A percentile compares a stretch with the other conserved stretches of the same genome.
phyloP scores from a whole-genome alignment of 2,888 invertebrate genomes.

The Caenorhabditis angaria region DNA sequence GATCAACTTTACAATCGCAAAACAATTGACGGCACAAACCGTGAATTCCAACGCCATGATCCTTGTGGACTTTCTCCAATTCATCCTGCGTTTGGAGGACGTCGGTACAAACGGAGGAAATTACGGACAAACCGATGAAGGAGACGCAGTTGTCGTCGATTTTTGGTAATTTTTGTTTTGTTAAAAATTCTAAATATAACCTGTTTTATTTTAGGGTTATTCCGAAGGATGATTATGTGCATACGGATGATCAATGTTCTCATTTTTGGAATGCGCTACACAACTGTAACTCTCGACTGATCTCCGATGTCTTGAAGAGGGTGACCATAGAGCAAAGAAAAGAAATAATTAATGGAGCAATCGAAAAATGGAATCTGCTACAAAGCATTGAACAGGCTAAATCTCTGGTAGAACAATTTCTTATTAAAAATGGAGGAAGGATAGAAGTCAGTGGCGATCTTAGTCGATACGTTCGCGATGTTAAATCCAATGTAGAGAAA shows the following conservation, averaged over 20 bases:
- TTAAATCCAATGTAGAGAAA: slow-evolving; percentile 9
- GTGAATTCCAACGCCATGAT: slow-evolving; percentile 23
- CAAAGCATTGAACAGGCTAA: background rate
- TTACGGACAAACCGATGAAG: slow-evolving; percentile 15
- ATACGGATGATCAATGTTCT: background rate
- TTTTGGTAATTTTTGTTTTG: slow-evolving; percentile 24
- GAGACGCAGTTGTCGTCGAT: slow-evolving; percentile 13
- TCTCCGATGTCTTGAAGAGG: slow-evolving; percentile 7
- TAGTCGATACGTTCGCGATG: slow-evolving; percentile 2
- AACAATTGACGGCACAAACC: slow-evolving; percentile 22
- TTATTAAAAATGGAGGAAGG: background rate
- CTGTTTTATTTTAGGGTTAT: slow-evolving; percentile 16
- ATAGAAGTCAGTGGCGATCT: background rate
- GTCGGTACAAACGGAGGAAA: slow-evolving; percentile 28
- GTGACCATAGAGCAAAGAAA: slow-evolving; percentile 8
- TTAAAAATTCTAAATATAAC: slow-evolving; percentile 19
- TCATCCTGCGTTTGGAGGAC: slow-evolving; percentile 22
- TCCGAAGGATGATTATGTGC: slow-evolving; percentile 11
- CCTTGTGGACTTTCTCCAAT: slow-evolving; percentile 28
- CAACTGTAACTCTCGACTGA: slow-evolving; percentile 5
- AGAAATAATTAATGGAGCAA: slow-evolving; percentile 9
- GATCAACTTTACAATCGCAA: slow-evolving; percentile 26
- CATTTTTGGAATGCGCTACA: slow-evolving; percentile 6
- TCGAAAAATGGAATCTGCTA: slow-evolving; percentile 4
- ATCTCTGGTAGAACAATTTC: too few species aligned